Evolutionary conservation across 2,888 invertebrate species (phyloP).

Genomic region (Papilio protenor): DNA sequence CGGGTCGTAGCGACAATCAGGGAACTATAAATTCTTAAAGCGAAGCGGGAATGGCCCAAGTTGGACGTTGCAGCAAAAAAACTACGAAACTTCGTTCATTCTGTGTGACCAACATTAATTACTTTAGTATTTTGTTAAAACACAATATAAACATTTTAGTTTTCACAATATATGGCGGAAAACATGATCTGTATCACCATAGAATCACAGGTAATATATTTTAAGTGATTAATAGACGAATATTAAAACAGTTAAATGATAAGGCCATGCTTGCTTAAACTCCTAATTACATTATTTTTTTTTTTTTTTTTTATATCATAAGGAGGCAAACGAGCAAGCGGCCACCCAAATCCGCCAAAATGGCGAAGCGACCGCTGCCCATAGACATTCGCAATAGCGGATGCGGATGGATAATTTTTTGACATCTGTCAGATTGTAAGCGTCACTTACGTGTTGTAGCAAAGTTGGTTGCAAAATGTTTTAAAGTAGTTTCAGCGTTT

Average conservation of each 20-base stretch:
- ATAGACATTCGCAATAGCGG: too few species aligned
- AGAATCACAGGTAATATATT: background rate
- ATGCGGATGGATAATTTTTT: too few species aligned
- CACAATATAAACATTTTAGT: background rate
- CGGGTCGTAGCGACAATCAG: slow-evolving; percentile 16
- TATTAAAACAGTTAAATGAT: background rate
- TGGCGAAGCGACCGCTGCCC: too few species aligned
- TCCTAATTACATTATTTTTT: too few species aligned
- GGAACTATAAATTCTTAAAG: slow-evolving; percentile 34
- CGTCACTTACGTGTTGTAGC: too few species aligned
- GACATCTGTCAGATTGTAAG: too few species aligned
- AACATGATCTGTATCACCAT: too few species aligned
- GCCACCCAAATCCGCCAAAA: too few species aligned
- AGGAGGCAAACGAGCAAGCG: too few species aligned
- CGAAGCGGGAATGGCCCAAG: slow-evolving; percentile 24
- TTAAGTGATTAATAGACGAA: background rate
- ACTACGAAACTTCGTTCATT: slow-evolving; percentile 6
- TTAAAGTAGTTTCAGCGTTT: too few species aligned
- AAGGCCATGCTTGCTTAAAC: background rate
- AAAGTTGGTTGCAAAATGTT: too few species aligned
- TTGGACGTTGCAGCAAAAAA: slow-evolving; percentile 19
- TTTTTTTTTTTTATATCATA: too few species aligned
- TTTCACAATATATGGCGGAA: background rate
- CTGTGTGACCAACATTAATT: slow-evolving; percentile 20
- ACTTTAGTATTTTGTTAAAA: slow-evolving; percentile 13